Evolutionary conservation across 2,113 vertebrate species (phyloP), one percentile per base, ranked within the genome.

Genomic region (Percina caprodes): DNA sequence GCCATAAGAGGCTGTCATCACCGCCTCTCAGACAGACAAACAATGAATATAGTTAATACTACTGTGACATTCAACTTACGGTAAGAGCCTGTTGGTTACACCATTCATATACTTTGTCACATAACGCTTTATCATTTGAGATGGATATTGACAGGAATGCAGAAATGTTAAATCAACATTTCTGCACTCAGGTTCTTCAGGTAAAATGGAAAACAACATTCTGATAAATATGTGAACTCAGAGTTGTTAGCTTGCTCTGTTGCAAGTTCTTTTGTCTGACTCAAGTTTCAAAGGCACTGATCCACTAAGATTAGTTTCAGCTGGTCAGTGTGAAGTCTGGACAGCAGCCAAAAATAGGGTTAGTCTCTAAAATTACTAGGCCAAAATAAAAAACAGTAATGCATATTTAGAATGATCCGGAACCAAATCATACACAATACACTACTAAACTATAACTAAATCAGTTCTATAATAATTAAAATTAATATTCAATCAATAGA

Each of bases 211-310:
- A 42, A 71, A 49, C 35, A 7, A 51, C 51, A 59, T 21, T 35
- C 16, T 54, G 5, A 61, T n/a, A 26, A 33, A 11, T 2, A 42
- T 16, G 48, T 62, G 30, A 71, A 68, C 12, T 52, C 15, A 5
- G 8, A 63, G 61, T 69, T 83, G 66, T 79, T 26, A 51, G 18
- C 21, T 58, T 55, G 62, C 58, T 78, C 54, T 69, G 35, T n/a
- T 33, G 39, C 56, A 75, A 24, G 42, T 79, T 79, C 60, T 86
- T 61, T 58, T 59, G 52, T 68, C 63, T 15, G 55, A 73, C 65
- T 90, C 68, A 51, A 61, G 77, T 86, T 85, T 88, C 70, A 90
- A 86, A 77, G 58, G n/a, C 58, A 80, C 51, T 14, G 21, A 77
- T 78, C 82, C 23, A 58, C 62, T 69, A 66, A 73, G 59, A 84